These are phyloP conservation scores for Dicentrarchus labrax DNA, from an alignment of 2,113 vertebrate genomes.

Conservation along the genomic window DNA sequence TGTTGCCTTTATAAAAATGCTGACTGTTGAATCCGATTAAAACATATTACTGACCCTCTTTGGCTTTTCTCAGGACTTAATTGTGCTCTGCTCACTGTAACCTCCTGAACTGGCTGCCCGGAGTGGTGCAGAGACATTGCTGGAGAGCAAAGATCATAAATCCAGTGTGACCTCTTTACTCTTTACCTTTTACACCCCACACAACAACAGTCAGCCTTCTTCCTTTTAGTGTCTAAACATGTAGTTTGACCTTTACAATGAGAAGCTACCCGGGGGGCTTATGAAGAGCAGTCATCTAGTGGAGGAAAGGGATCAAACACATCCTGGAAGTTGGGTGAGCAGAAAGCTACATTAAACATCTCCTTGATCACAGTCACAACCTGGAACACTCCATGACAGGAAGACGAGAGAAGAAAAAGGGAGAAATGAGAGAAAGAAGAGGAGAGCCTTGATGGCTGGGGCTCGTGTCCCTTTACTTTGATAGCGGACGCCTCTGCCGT, in stretches of 20 bases:
- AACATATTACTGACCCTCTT: not conserved
- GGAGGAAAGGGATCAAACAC: constrained; percentile 8
- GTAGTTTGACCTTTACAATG: constrained; percentile 25
- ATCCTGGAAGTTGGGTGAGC: not conserved
- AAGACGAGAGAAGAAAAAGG: constrained; percentile 19
- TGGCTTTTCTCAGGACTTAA: not conserved
- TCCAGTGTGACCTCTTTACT: constrained; percentile 6
- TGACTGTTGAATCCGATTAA: not conserved
- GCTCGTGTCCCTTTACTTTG: constrained; percentile 76
- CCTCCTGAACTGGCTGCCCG: not conserved
- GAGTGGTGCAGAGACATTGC: too few relatives aligned
- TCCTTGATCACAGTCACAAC: constrained; percentile 41
- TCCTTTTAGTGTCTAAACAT: constrained; percentile 1
- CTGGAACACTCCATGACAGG: constrained; percentile 20
- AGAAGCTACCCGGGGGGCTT: not conserved
- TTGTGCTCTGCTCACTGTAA: not conserved
- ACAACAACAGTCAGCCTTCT: not conserved
- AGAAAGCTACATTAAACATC: constrained; percentile 47
- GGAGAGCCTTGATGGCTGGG: constrained; percentile 59
- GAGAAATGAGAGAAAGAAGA: constrained; percentile 29
- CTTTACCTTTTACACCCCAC: not conserved
- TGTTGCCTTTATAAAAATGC: not conserved
- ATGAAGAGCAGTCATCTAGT: constrained; percentile 11
- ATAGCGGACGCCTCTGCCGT: constrained; percentile 78
- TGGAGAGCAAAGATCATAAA: constrained; percentile 6